A percentile compares a stretch with the other conserved stretches of the same genome.
Evolutionary conservation across 2,113 vertebrate species (phyloP).

Genomic region (Mesembrinibis cayennensis): DNA sequence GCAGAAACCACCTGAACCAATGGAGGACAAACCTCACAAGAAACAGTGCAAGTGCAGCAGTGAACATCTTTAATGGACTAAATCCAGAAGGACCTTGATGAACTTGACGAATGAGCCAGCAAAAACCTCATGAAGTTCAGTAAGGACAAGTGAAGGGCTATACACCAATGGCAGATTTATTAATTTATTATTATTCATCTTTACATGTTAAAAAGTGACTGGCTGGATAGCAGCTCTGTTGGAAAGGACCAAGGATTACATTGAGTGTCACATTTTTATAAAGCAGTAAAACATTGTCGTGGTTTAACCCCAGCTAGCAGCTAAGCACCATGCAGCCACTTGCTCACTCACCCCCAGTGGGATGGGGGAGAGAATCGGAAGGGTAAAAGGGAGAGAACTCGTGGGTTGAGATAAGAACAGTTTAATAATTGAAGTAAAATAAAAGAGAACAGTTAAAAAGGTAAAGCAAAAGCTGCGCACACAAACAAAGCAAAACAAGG

Average conservation of each 20-base stretch:
- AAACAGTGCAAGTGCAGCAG: not conserved
- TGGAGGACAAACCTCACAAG: not conserved
- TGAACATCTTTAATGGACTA: not conserved
- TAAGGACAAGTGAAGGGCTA: not conserved
- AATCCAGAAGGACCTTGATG: not conserved
- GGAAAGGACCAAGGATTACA: not conserved
- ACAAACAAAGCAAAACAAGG: too few relatives aligned
- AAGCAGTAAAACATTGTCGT: too few relatives aligned
- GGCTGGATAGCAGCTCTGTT: not conserved
- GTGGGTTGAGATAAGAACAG: too few relatives aligned
- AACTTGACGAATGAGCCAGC: not conserved
- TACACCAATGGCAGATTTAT: not conserved
- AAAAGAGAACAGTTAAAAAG: too few relatives aligned
- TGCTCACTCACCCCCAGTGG: too few relatives aligned
- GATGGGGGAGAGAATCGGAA: too few relatives aligned
- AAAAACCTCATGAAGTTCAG: not conserved
- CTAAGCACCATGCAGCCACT: too few relatives aligned
- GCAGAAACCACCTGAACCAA: not conserved
- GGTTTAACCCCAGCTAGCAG: too few relatives aligned
- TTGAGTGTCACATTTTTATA: fast-evolving
- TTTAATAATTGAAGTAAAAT: too few relatives aligned
- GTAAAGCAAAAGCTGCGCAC: too few relatives aligned
- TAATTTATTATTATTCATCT: not conserved
- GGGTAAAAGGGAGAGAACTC: too few relatives aligned
- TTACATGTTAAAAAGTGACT: not conserved